phyloP scores from a whole-genome alignment of 2,113 vertebrate genomes.

The Bucco capensis region DNA sequence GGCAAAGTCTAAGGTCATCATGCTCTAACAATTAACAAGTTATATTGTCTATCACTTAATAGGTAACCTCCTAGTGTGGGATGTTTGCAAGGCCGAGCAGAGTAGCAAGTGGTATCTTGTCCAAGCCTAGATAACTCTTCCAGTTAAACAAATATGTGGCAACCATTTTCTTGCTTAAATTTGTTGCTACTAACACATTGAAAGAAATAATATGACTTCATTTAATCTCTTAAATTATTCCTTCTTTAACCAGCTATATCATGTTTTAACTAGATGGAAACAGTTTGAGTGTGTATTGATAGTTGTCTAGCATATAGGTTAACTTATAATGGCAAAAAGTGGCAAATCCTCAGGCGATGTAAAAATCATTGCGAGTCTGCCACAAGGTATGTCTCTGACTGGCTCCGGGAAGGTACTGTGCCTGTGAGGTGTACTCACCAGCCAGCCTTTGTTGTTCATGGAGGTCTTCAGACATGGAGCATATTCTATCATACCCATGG shows the following conservation, averaged over 20 bases:
- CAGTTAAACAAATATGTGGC: slow-evolving; percentile 47
- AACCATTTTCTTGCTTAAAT: slow-evolving; percentile 45
- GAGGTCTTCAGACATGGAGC: neutral
- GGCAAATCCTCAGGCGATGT: neutral
- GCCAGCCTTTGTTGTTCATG: neutral
- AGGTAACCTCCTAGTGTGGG: slow-evolving; percentile 47
- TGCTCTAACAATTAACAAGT: slow-evolving; percentile 65
- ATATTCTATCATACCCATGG: neutral
- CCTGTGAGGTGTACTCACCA: neutral
- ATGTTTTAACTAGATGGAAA: neutral
- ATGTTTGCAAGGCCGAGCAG: neutral
- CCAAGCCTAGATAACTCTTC: slow-evolving; percentile 1
- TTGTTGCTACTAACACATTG: neutral
- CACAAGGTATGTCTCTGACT: neutral
- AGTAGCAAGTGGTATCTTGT: slow-evolving; percentile 17
- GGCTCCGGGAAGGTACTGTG: neutral
- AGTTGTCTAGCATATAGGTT: neutral
- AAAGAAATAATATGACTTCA: slow-evolving; percentile 21
- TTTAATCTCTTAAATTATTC: neutral
- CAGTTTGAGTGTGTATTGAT: neutral
- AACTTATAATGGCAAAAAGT: neutral
- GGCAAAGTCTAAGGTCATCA: slow-evolving; percentile 68
- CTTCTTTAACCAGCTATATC: neutral
- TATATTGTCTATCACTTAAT: slow-evolving; percentile 58
- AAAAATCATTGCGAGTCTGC: neutral